Conservation (phyloP, 2,797 vertebrate genomes). For the Propithecus perrieri region DNA sequence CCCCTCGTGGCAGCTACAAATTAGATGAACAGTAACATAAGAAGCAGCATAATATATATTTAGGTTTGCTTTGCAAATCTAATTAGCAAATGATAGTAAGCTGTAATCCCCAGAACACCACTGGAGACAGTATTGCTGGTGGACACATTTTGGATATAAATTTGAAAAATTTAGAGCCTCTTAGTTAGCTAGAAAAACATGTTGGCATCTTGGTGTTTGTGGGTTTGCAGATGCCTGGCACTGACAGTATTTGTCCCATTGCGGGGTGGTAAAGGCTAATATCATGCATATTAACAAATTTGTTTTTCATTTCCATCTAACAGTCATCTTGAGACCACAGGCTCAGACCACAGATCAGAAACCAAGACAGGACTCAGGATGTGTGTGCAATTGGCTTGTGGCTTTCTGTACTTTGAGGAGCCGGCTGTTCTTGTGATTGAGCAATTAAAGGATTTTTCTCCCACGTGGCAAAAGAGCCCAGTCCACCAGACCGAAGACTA, state of each 20-base stretch:
- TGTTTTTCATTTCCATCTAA: constrained; percentile 34
- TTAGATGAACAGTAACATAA: background rate
- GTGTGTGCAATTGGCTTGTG: background rate
- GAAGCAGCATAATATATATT: background rate
- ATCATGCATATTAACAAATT: constrained; percentile 23
- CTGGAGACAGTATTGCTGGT: background rate
- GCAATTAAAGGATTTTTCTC: background rate
- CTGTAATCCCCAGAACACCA: background rate
- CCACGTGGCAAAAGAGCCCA: background rate
- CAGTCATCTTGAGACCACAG: background rate
- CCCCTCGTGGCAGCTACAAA: background rate
- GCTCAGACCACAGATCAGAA: constrained; percentile 28
- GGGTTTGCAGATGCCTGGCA: constrained; percentile 27
- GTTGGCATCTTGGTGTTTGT: background rate
- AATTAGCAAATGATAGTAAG: background rate
- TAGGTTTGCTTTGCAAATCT: background rate
- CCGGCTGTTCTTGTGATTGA: background rate
- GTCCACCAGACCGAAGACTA: background rate
- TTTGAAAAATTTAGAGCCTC: background rate
- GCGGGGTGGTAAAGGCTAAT: background rate
- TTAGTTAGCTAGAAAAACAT: background rate
- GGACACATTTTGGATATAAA: constrained; percentile 18
- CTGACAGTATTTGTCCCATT: background rate
- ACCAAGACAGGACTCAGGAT: background rate
- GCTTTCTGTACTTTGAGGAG: background rate